A percentile compares a stretch with the other conserved stretches of the same genome.
These are phyloP conservation scores for Scaeva pyrastri DNA, from an alignment of 2,888 invertebrate species.

Conservation along the genomic window DNA sequence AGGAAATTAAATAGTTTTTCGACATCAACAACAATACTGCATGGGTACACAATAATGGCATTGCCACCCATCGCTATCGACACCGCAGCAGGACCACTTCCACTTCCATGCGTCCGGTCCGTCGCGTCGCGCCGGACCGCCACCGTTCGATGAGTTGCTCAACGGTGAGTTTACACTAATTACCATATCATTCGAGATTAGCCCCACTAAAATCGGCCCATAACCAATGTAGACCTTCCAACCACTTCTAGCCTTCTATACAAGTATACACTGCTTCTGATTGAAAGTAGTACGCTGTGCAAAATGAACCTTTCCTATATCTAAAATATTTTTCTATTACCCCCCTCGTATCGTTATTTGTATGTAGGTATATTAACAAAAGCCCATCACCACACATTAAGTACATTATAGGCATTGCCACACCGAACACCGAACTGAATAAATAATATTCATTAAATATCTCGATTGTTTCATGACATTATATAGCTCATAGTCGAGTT, in stretches of 20 bases:
- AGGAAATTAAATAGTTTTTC: conserved; percentile 71
- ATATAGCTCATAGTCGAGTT: background rate
- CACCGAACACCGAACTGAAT: conserved; percentile 7
- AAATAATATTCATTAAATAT: conserved; percentile 67
- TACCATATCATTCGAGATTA: conserved; percentile 74
- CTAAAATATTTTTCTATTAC: background rate
- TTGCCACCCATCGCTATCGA: background rate
- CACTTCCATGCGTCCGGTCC: too few species aligned
- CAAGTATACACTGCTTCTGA: background rate
- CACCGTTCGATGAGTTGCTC: conserved; percentile 72
- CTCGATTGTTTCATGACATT: conserved; percentile 75
- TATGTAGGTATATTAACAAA: conserved; percentile 23
- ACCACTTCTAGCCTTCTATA: conserved; percentile 5
- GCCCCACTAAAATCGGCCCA: conserved; percentile 21
- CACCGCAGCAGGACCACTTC: conserved; percentile 60
- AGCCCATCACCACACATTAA: background rate
- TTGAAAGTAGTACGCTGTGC: background rate
- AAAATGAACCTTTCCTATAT: conserved; percentile 1
- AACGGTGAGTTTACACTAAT: conserved; percentile 73
- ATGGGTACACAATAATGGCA: background rate
- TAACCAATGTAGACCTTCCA: background rate
- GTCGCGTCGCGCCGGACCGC: too few species aligned
- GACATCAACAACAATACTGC: conserved; percentile 40
- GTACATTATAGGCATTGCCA: background rate
- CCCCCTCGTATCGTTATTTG: too few species aligned